phyloP scores from a whole-genome alignment of 2,888 invertebrate species.

The Drosophila kambysellisi region DNA sequence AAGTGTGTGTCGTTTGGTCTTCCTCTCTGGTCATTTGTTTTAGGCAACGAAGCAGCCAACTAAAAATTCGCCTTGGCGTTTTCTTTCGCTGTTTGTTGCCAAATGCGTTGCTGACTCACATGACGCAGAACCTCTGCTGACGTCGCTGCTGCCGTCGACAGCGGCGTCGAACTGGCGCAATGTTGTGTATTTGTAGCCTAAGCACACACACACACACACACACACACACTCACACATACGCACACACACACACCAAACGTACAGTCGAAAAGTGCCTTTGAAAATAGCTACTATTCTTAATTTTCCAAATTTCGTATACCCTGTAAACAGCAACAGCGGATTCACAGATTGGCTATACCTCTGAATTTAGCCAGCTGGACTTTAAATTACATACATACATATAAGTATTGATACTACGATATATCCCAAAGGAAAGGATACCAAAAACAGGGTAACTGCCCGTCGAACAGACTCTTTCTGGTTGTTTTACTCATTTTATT shows the following conservation, averaged over 20 bases:
- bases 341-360: neutral
- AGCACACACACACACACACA: constrained; percentile 16
- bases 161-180: constrained; percentile 71
- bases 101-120: constrained; percentile 80
- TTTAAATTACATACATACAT: neutral
- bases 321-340: constrained; percentile 18
- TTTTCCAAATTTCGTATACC: constrained; percentile 27
- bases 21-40: constrained; percentile 51
- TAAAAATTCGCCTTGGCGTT: constrained; percentile 61
- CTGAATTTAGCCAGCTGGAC: neutral
- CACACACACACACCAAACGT: constrained; percentile 17
- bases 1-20: constrained; percentile 19
- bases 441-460: constrained; percentile 13
- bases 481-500: neutral
- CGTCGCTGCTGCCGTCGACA: constrained; percentile 24
- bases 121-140: constrained; percentile 71
- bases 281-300: constrained; percentile 54
- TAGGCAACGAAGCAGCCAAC: constrained; percentile 52
- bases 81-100: constrained; percentile 57
- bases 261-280: constrained; percentile 67
- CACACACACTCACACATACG: constrained; percentile 1
- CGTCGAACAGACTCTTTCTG: neutral
- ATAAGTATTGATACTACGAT: neutral
- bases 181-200: constrained; percentile 42
- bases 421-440: neutral